Percentiles rank a stretch among this genome's conserved stretches.
Conservation (phyloP, 2,888 invertebrate genomes). For the Drosophila fulvimacula region DNA sequence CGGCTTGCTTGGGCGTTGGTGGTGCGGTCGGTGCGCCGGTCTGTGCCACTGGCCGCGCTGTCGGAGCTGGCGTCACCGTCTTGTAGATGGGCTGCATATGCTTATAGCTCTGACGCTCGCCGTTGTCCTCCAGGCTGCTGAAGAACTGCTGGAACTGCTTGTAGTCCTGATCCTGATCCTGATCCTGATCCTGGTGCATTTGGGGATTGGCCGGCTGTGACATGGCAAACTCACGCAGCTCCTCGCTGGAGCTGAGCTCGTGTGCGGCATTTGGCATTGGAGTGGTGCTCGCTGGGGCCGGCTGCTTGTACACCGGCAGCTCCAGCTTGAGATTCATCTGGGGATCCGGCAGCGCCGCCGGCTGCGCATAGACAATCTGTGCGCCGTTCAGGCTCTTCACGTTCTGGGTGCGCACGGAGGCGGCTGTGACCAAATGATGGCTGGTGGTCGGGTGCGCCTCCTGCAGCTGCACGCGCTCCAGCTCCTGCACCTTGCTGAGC, state of each 20-base stretch:
- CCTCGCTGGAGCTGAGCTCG: slow-evolving; percentile 71
- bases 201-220: slow-evolving; percentile 62
- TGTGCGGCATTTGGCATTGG: not conserved
- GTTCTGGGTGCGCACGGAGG: slow-evolving; percentile 73
- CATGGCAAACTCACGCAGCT: slow-evolving; percentile 73
- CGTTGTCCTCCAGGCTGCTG: slow-evolving; percentile 64
- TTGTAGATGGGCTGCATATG: slow-evolving; percentile 80
- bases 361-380: slow-evolving; percentile 75
- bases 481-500: slow-evolving; percentile 85
- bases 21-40: slow-evolving; percentile 28
- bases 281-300: not conserved
- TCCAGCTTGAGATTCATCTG: slow-evolving; percentile 57
- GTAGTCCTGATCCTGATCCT: slow-evolving; percentile 46
- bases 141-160: slow-evolving; percentile 72
- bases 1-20: slow-evolving; percentile 80
- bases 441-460: slow-evolving; percentile 48
- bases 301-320: slow-evolving; percentile 58
- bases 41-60: not conserved
- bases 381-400: slow-evolving; percentile 72
- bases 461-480: slow-evolving; percentile 81
- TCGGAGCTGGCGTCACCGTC: slow-evolving; percentile 40
- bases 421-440: slow-evolving; percentile 72
- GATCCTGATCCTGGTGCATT: not conserved
- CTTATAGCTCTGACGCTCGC: slow-evolving; percentile 70
- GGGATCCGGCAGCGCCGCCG: slow-evolving; percentile 28